Base-by-base conservation (phyloP, 2,113 vertebrate species). In the Dipodomys stephensi region DNA sequence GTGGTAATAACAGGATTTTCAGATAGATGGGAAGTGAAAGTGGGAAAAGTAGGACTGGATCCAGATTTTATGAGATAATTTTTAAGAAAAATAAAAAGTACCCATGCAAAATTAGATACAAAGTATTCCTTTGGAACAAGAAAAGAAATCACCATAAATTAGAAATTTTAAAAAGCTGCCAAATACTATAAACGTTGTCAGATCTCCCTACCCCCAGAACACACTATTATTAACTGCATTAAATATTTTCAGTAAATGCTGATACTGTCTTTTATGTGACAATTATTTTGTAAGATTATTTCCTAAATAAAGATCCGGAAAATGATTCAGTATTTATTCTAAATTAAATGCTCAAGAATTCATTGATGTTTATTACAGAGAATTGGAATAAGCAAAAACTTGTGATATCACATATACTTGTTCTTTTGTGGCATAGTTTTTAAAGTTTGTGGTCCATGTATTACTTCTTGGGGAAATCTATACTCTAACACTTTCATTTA, bases 161-260 rank as follows among this genome's bases (percentile, higher is more conserved):
- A 87, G 20, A 81, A 69, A 87, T 87, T 96, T 91, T 49, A 22
- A 79, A 88, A 94, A 91, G 77, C 69, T 96, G 69, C 90, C 96
- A 93, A 92, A 82, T 89, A 92, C 64, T 95, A 85, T 83, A 91
- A 84, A 79, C 53, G 82, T 72, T 91, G 91, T 44, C 15, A 89
- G 86, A 84, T 83, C 53, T 57, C 15, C 15, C 16, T 18, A 16
- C 20, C 12, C 35, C 22, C 64, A 85, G 90, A 85, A 83, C 2
- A 87, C 67, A 85, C 84, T 91, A 89, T 93, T 95, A 83, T 90
- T 69, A 93, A 88, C 53, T 83, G 53, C 74, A 93, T 93, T 67
- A 84, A 92, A 60, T 32, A 30, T 92, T 96, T 93, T 93, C 88
- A 94, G 83, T 88, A 76, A 93, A 90, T 12, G 80, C 67, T 93